Conservation (phyloP, 2,797 vertebrate genomes). For the Aeoliscus strigatus region DNA sequence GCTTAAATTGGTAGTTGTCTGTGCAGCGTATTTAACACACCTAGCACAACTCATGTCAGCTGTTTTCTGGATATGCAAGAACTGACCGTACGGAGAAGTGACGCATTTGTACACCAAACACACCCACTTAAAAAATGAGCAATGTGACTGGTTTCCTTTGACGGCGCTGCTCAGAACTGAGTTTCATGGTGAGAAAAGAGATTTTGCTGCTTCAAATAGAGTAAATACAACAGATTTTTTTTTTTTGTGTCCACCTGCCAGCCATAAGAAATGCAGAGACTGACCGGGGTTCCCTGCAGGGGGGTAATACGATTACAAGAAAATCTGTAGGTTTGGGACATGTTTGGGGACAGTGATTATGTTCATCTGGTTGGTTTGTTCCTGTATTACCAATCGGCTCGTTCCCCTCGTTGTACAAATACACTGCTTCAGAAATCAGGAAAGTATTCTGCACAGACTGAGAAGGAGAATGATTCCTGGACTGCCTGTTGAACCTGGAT, state of each 20-base stretch:
- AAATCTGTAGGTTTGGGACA: slow-evolving; percentile 35
- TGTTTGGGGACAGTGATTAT: too few species aligned
- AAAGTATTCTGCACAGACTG: too few species aligned
- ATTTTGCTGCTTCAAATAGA: slow-evolving; percentile 5
- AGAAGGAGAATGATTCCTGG: too few species aligned
- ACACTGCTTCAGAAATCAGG: too few species aligned
- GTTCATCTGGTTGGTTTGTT: too few species aligned
- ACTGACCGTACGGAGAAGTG: slow-evolving; percentile 26
- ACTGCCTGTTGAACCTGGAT: slow-evolving; percentile 10
- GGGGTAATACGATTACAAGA: slow-evolving; percentile 57
- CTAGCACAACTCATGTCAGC: slow-evolving; percentile 37
- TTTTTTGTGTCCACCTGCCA: slow-evolving; percentile 3
- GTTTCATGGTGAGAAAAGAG: slow-evolving; percentile 3
- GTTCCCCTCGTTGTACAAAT: too few species aligned
- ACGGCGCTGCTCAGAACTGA: too few species aligned
- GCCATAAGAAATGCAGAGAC: slow-evolving; percentile 9
- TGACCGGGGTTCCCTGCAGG: slow-evolving; percentile 33
- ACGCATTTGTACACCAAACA: slow-evolving; percentile 27
- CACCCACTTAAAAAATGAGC: slow-evolving; percentile 25
- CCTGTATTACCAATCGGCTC: too few species aligned
- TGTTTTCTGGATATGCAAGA: slow-evolving; percentile 34
- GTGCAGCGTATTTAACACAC: slow-evolving; percentile 53
- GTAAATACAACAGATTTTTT: slow-evolving; percentile 3
- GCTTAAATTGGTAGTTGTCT: slow-evolving; percentile 33
- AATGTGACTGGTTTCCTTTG: slow-evolving; percentile 34